A percentile compares a stretch with the other conserved stretches of the same genome.
phyloP scores from a whole-genome alignment of 2,797 vertebrate genomes.

The Falco biarmicus region DNA sequence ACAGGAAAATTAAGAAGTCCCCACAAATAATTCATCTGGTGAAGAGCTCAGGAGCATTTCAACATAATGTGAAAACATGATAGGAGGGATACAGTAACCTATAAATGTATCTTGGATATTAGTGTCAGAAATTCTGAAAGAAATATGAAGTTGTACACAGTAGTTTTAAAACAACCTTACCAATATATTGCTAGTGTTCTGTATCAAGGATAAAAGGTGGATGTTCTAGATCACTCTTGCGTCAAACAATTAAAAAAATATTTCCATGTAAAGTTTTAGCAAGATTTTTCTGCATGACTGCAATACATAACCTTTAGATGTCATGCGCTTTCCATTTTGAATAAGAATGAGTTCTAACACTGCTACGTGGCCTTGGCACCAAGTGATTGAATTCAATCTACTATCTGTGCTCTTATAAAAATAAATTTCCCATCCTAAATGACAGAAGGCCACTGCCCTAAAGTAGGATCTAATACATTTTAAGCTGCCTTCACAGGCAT shows the following conservation, averaged over 20 bases:
- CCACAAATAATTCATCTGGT: neutral
- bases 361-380: neutral
- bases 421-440: conserved; percentile 19
- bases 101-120: neutral
- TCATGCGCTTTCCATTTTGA: neutral
- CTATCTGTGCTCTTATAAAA: conserved; percentile 33
- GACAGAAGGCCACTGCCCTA: conserved; percentile 16
- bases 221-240: neutral
- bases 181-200: neutral
- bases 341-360: neutral
- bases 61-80: conserved; percentile 4
- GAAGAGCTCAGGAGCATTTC: neutral
- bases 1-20: neutral
- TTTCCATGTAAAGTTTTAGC: conserved; percentile 8
- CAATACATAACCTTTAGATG: neutral
- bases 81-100: neutral
- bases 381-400: conserved; percentile 40
- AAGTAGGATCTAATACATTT: conserved; percentile 28
- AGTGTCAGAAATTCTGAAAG: neutral
- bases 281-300: neutral
- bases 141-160: neutral
- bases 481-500: neutral
- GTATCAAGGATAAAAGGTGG: neutral
- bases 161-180: neutral
- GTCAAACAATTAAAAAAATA: neutral